phyloP scores from a whole-genome alignment of 1,140 invertebrate genomes.

The Tetragonula clypearis region DNA sequence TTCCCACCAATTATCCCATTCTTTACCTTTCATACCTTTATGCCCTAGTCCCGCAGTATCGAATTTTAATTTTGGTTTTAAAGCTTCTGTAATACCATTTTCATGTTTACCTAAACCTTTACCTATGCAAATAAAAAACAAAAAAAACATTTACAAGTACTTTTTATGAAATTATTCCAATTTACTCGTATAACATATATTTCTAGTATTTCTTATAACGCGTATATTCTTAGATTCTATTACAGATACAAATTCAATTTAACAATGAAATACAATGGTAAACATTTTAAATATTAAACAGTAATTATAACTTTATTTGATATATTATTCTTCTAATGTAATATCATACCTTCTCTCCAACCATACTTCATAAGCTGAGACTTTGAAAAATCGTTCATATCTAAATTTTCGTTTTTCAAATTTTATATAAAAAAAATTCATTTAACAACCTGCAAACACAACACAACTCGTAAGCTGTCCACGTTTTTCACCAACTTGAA shows the following conservation, averaged over 20 bases:
- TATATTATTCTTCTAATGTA: not conserved
- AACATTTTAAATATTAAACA: conserved; percentile 3
- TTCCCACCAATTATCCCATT: conserved; percentile 92
- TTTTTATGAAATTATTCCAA: not conserved
- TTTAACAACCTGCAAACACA: not conserved
- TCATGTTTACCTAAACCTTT: conserved; percentile 91
- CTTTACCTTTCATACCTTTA: conserved; percentile 84
- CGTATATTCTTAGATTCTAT: not conserved
- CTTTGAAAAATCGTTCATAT: conserved; percentile 83
- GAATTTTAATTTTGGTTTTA: conserved; percentile 90
- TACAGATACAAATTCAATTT: not conserved
- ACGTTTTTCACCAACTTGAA: not conserved
- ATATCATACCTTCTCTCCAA: conserved; percentile 85
- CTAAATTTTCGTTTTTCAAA: not conserved
- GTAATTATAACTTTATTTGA: not conserved
- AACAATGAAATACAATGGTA: not conserved
- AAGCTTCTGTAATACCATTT: conserved; percentile 87
- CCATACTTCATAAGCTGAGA: conserved; percentile 85
- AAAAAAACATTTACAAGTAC: not conserved
- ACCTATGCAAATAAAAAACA: conserved; percentile 80
- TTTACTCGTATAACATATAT: not conserved
- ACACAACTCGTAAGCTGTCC: not conserved
- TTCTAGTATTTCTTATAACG: no score
- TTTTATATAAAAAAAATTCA: not conserved
- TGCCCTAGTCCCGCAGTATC: conserved; percentile 90